Evolutionary conservation across 2,888 invertebrate genomes (phyloP).

Genomic region (Cheilosia vulpina): DNA sequence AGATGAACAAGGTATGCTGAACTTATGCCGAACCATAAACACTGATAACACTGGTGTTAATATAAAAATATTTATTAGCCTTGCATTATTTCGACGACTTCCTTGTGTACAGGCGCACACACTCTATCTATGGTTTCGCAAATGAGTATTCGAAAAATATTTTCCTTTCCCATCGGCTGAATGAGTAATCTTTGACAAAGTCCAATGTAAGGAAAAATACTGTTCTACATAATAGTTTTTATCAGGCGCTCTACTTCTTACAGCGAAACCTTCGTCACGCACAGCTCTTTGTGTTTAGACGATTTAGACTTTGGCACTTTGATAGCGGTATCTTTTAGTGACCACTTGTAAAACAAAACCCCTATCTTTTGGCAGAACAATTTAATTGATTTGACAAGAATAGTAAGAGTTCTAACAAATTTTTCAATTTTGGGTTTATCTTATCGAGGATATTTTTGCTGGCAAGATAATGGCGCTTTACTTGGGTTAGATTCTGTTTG

Average conservation of each 20-base stretch:
- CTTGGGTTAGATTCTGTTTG: too few relatives aligned
- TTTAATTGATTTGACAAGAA: constrained; percentile 35
- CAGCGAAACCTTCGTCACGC: constrained; percentile 32
- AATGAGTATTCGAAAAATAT: neutral
- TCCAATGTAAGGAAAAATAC: neutral
- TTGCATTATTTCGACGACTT: constrained; percentile 13
- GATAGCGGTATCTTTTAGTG: constrained; percentile 8
- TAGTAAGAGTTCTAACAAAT: constrained; percentile 7
- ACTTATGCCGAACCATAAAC: constrained; percentile 14
- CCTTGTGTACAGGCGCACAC: constrained; percentile 5
- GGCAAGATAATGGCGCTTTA: neutral
- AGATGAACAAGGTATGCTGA: constrained; percentile 39
- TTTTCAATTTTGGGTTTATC: neutral
- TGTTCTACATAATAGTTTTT: constrained; percentile 1
- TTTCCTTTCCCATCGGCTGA: constrained; percentile 2
- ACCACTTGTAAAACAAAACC: constrained; percentile 11
- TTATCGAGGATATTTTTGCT: constrained; percentile 13
- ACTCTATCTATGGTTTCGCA: neutral
- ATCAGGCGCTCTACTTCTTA: neutral
- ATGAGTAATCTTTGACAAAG: constrained; percentile 11
- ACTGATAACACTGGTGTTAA: constrained; percentile 18
- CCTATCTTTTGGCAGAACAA: constrained; percentile 40
- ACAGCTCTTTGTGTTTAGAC: constrained; percentile 19
- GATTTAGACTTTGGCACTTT: constrained; percentile 35
- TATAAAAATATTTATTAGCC: neutral